These are phyloP conservation scores for sheep (Ovis aries) DNA, from an alignment of 2,113 vertebrate species.

Conservation along the genomic window ARS-UI_Ramb_v3.0 NC_082741.1:7686501-7687000, in stretches of 20 bases:
- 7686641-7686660: background rate
- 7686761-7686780: no score
- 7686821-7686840: no score
- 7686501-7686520: background rate
- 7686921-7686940: no score
- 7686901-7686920: no score
- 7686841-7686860: no score
- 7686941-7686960: no score
- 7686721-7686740: background rate
- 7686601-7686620: background rate
- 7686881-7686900: no score
- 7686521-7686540: background rate
- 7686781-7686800: no score
- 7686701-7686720: background rate
- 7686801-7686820: no score
- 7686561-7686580: background rate
- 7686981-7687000: no score
- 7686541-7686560: background rate
- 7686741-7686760: background rate
- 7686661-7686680: background rate
- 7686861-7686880: no score
- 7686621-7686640: background rate
- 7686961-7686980: no score
- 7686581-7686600: background rate
- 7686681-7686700: background rate